Percentiles rank a stretch among this genome's conserved stretches.
These are phyloP conservation scores for Drosophila lacicola DNA, from an alignment of 2,888 invertebrate genomes.

Conservation along the genomic window DNA sequence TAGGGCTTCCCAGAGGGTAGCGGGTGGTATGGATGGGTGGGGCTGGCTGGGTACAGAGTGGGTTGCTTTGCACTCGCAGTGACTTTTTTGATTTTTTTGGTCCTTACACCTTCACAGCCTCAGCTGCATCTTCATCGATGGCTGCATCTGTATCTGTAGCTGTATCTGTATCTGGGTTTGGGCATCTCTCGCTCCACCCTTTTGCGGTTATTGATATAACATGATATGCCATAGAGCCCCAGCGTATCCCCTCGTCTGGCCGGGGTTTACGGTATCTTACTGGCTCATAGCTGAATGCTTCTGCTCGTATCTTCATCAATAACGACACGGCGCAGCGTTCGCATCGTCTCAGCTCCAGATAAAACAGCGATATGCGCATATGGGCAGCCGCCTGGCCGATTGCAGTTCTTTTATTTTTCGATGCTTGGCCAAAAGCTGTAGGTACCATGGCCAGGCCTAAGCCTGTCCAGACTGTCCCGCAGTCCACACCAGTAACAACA, in stretches of 20 bases:
- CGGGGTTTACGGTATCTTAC: constrained; percentile 66
- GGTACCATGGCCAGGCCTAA: constrained; percentile 28
- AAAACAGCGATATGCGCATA: constrained; percentile 73
- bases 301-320: constrained; percentile 78
- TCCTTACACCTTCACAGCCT: constrained; percentile 28
- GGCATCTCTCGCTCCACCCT: constrained; percentile 82
- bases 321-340: constrained; percentile 68
- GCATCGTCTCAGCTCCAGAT: constrained; percentile 58
- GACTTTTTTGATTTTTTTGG: constrained; percentile 16
- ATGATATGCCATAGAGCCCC: constrained; percentile 68
- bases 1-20: constrained; percentile 30
- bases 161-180: constrained; percentile 20
- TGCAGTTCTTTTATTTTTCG: constrained; percentile 39
- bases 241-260: constrained; percentile 22
- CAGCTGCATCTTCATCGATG: constrained; percentile 26
- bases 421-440: constrained; percentile 41
- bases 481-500: constrained; percentile 29
- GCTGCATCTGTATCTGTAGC: constrained; percentile 22
- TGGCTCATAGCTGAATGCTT: constrained; percentile 45
- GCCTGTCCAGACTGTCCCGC: constrained; percentile 41
- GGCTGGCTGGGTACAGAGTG: not conserved
- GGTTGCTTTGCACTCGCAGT: not conserved
- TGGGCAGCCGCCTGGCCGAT: constrained; percentile 63
- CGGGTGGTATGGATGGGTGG: not conserved
- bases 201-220: constrained; percentile 85